phyloP scores from a whole-genome alignment of 2,888 invertebrate species.

The Tachina lurida region DNA sequence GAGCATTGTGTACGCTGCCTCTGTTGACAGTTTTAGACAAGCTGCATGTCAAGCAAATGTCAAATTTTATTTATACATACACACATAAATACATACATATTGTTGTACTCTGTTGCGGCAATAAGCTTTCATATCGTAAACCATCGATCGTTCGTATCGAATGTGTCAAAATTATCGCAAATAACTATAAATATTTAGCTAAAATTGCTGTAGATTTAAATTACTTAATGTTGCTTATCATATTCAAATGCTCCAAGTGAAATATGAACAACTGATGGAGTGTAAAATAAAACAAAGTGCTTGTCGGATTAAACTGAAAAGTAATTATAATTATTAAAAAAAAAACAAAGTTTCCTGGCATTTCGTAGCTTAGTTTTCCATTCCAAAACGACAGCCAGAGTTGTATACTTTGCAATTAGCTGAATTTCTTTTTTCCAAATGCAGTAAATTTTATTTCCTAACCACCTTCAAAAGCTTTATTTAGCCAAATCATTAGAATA shows the following conservation, averaged over 20 bases:
- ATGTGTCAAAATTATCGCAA: constrained; percentile 69
- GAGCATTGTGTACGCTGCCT: neutral
- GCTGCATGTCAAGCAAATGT: constrained; percentile 71
- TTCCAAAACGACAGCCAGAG: no score
- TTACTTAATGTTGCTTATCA: neutral
- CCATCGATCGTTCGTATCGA: constrained; percentile 52
- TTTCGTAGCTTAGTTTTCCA: no score
- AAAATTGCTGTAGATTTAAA: neutral
- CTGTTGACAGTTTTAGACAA: constrained; percentile 71
- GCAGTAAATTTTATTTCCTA: neutral
- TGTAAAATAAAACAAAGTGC: neutral
- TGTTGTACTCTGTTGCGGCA: constrained; percentile 25
- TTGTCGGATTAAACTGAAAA: neutral
- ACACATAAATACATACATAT: constrained; percentile 34
- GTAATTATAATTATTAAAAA: neutral
- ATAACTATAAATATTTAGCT: constrained; percentile 64
- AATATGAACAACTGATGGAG: neutral
- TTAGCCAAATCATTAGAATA: neutral
- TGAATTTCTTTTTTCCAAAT: neutral
- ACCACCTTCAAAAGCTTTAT: neutral
- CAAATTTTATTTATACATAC: constrained; percentile 34
- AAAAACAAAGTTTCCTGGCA: neutral
- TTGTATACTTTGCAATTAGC: no score
- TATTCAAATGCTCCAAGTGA: neutral
- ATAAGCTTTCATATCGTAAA: constrained; percentile 29